Evolutionary conservation across 2,888 invertebrate genomes (phyloP), one percentile per base, ranked within the genome.

Genomic region (Tetragonisca angustula): DNA sequence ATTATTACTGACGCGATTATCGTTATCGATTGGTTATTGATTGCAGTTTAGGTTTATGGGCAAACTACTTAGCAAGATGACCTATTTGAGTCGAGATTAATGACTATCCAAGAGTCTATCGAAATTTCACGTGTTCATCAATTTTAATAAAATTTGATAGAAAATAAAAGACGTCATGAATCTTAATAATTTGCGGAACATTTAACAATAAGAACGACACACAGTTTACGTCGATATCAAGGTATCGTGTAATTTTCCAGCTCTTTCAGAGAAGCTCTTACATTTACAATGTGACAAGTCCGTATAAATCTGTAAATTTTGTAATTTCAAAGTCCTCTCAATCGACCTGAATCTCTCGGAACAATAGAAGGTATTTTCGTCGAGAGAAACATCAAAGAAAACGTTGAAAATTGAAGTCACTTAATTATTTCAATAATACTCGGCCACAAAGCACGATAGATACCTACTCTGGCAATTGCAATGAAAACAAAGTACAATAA

Each of bases 41-140:
- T 19, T 49, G 19, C 61, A 61, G 21, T 61, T 62, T 61, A 49
- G 21, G 24, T 32, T 61, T 32, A 59, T 24, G 36, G 21, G 72
- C 43, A 61, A 61, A 49, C 72, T 61, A 61, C 49, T 72, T 61
- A 61, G 72, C 21, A 49, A 62, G 72, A 72, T 72, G 72, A 72
- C 72, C 72, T 72, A 61, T 49, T 72, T 72, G 27, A 72, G 61
- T 61, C 27, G 72, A 43, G 72, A 72, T 72, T 72, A 72, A 62
- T 49, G 72, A 59, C 72, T 59, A 61, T 62, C 72, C 50, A 72
- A 61, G 49, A 61, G 50, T 27, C 21, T 61, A 21, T 19, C 15
- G 27, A 59, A 27, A 43, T 6, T 43, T 43, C 43, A 43, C 13
- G 27, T 27, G n/a, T 43, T 27, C 49, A 13, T 61, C 49, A 49